Conservation (phyloP, 2,797 vertebrate species). For the Bryconaethiops microstoma region DNA sequence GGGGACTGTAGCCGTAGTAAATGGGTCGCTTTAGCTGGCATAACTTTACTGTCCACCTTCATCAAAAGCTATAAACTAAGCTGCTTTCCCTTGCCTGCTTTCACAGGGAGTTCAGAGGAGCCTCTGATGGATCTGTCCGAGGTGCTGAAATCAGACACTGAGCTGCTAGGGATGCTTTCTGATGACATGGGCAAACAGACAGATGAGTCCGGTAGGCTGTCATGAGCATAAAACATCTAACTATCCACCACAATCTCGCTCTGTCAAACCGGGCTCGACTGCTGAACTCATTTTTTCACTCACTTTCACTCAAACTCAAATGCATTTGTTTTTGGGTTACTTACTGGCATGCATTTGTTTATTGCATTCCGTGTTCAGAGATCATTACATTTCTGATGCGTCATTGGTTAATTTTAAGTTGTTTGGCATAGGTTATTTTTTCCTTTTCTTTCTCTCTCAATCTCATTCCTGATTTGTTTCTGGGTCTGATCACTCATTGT, state of each 20-base stretch:
- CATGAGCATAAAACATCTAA: slow-evolving; percentile 13
- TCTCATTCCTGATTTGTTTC: slow-evolving; percentile 66
- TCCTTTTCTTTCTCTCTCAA: slow-evolving; percentile 18
- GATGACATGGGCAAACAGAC: slow-evolving; percentile 90
- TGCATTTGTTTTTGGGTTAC: slow-evolving; percentile 54
- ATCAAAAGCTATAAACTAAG: neutral
- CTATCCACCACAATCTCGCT: neutral
- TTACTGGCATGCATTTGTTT: slow-evolving; percentile 8
- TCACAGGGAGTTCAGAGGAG: slow-evolving; percentile 86
- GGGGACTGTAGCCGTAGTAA: too few species aligned
- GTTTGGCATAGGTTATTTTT: slow-evolving; percentile 35
- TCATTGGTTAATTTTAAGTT: slow-evolving; percentile 28
- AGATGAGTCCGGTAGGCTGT: slow-evolving; percentile 88
- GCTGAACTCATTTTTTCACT: slow-evolving; percentile 19
- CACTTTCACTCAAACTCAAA: neutral
- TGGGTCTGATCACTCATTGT: slow-evolving; percentile 91
- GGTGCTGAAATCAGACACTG: slow-evolving; percentile 94
- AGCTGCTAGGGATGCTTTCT: slow-evolving; percentile 97
- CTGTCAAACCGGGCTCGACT: slow-evolving; percentile 32
- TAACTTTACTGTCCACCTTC: neutral
- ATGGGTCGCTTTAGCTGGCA: neutral
- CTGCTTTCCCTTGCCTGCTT: slow-evolving; percentile 41
- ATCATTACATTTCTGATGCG: slow-evolving; percentile 16
- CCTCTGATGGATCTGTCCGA: slow-evolving; percentile 94
- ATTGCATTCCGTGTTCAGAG: neutral